Evolutionary conservation across 2,797 vertebrate genomes (phyloP).

Genomic region (Gephyroberyx darwinii): DNA sequence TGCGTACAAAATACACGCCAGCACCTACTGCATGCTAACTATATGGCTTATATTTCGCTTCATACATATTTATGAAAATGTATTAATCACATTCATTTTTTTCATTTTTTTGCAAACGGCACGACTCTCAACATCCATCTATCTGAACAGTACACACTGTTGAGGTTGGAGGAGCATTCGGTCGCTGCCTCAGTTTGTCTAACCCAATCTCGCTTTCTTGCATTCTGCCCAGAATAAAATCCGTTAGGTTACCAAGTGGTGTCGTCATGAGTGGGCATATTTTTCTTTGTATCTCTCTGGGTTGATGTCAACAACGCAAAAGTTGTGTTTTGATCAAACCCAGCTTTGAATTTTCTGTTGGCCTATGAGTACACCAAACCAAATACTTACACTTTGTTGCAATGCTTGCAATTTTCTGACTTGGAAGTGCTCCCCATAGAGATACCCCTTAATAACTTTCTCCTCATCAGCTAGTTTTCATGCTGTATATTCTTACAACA

Average conservation of each 20-base stretch:
- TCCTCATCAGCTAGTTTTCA: slow-evolving; percentile 73
- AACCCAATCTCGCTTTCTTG: background rate
- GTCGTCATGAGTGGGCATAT: slow-evolving; percentile 52
- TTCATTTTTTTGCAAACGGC: background rate
- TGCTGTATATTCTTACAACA: slow-evolving; percentile 43
- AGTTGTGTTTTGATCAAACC: slow-evolving; percentile 68
- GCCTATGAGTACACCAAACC: slow-evolving; percentile 45
- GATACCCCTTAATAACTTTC: slow-evolving; percentile 71
- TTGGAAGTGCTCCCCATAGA: slow-evolving; percentile 54
- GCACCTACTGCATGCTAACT: background rate
- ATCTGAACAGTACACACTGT: background rate
- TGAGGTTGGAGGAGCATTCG: background rate
- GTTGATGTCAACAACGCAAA: slow-evolving; percentile 51
- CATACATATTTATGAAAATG: background rate
- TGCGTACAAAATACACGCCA: background rate
- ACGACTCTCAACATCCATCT: background rate
- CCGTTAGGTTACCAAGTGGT: slow-evolving; percentile 14
- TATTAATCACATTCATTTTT: background rate
- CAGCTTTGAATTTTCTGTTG: slow-evolving; percentile 45
- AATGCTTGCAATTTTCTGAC: slow-evolving; percentile 64
- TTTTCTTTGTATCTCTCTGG: slow-evolving; percentile 17
- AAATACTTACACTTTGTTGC: slow-evolving; percentile 63
- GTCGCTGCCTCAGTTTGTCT: slow-evolving; percentile 24
- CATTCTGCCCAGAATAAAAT: slow-evolving; percentile 12
- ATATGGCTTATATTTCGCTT: background rate